Conservation (phyloP, 1,140 invertebrate species). For the Sarcophaga bullata region DNA sequence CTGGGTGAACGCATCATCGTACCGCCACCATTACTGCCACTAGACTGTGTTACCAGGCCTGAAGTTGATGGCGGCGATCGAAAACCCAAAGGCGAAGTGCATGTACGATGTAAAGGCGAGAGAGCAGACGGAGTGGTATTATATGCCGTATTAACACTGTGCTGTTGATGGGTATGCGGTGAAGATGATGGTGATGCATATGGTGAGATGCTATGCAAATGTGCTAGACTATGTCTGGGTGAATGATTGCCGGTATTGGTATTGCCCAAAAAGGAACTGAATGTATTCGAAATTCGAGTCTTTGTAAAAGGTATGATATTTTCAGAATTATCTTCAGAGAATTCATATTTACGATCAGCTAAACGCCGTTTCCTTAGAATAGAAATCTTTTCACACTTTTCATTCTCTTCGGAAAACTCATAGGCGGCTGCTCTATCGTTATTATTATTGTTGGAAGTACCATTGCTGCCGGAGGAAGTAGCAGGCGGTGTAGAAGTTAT, state of each 20-base stretch:
- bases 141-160: constrained; percentile 19
- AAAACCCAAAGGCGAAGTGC: constrained; percentile 57
- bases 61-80: constrained; percentile 64
- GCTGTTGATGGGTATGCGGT: constrained; percentile 53
- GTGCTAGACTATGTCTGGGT: constrained; percentile 41
- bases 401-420: constrained; percentile 84
- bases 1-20: constrained; percentile 59
- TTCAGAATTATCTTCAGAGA: constrained; percentile 85
- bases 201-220: constrained; percentile 58
- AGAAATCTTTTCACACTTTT: constrained; percentile 84
- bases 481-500: constrained; percentile 3
- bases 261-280: constrained; percentile 6
- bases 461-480: not conserved
- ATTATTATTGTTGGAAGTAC: constrained; percentile 36
- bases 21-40: constrained; percentile 43
- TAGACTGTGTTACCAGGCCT: constrained; percentile 1
- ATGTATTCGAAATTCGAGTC: constrained; percentile 55
- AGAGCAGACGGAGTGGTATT: constrained; percentile 22
- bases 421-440: constrained; percentile 74
- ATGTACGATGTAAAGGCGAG: constrained; percentile 43
- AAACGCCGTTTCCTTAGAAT: constrained; percentile 82
- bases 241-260: constrained; percentile 43
- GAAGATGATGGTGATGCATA: constrained; percentile 63
- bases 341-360: constrained; percentile 92
- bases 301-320: constrained; percentile 82